These are phyloP conservation scores for Enteromius anoplus DNA, from an alignment of 2,797 vertebrate species.

Conservation along the genomic window DNA sequence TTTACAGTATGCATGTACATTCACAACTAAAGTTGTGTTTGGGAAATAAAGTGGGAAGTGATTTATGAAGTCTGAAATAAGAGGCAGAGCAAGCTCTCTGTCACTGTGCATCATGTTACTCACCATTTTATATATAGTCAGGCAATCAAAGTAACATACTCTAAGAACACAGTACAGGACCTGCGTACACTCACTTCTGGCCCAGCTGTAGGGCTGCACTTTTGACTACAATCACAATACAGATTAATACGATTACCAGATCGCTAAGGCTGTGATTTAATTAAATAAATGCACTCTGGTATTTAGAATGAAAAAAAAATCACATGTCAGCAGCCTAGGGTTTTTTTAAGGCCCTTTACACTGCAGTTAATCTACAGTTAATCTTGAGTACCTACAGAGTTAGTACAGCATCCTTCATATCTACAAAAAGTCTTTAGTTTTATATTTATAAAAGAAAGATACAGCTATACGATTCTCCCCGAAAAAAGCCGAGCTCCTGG, in stretches of 20 bases:
- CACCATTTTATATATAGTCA: not conserved
- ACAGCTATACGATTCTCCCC: too few species aligned
- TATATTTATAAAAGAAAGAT: too few species aligned
- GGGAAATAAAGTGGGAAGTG: not conserved
- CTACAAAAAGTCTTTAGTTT: too few species aligned
- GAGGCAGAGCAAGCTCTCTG: not conserved
- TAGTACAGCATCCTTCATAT: too few species aligned
- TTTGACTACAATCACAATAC: not conserved
- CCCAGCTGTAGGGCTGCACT: not conserved
- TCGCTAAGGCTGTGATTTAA: not conserved
- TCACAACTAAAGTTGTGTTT: slow-evolving; percentile 5
- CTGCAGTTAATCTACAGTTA: too few species aligned
- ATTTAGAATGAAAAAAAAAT: not conserved
- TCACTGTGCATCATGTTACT: not conserved
- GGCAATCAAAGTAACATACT: not conserved
- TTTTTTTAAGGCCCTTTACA: too few species aligned
- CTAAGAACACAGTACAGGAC: not conserved
- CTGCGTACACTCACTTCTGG: not conserved
- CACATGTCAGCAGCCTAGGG: too few species aligned
- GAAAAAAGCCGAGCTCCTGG: too few species aligned
- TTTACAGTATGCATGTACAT: slow-evolving; percentile 4
- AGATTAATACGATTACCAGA: not conserved
- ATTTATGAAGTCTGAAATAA: not conserved
- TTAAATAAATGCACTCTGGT: not conserved
- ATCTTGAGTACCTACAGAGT: too few species aligned